Conservation (phyloP, 2,888 invertebrate genomes). For the Lepidocyrtinus sp. region DNA sequence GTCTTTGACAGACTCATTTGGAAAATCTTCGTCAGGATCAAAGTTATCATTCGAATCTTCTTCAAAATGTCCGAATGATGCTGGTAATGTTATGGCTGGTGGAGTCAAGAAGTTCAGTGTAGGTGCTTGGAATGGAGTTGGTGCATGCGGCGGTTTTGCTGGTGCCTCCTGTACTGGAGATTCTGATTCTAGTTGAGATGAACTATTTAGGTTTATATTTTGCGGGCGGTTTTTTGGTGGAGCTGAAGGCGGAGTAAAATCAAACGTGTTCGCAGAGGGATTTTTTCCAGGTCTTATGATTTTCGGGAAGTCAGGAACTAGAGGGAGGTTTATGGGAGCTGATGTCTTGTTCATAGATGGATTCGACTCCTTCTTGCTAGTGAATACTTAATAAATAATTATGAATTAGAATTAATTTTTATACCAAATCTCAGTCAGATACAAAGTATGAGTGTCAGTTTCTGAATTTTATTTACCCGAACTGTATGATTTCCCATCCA, state of each 20-base stretch:
- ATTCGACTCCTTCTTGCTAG: background rate
- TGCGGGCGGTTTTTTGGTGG: background rate
- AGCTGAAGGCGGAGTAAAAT: background rate
- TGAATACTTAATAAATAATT: background rate
- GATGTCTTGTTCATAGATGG: background rate
- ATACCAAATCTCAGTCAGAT: background rate
- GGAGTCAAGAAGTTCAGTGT: too few species aligned
- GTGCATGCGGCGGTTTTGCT: too few species aligned
- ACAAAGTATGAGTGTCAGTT: background rate
- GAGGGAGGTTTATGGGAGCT: background rate
- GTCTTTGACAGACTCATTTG: background rate
- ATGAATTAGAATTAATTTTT: background rate
- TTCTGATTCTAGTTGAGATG: background rate
- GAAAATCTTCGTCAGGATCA: too few species aligned
- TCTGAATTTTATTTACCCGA: background rate
- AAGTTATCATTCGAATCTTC: too few species aligned
- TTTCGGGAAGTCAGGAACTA: constrained; percentile 47
- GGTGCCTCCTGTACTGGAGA: background rate
- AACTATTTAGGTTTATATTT: too few species aligned
- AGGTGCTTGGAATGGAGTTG: too few species aligned
- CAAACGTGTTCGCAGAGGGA: too few species aligned
- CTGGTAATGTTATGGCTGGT: background rate
- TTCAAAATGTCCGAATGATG: too few species aligned
- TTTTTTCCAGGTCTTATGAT: constrained; percentile 28
- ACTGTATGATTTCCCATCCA: background rate